These are phyloP conservation scores for Tenthredo mesomela DNA, from an alignment of 2,888 invertebrate genomes.

Conservation along the genomic window DNA sequence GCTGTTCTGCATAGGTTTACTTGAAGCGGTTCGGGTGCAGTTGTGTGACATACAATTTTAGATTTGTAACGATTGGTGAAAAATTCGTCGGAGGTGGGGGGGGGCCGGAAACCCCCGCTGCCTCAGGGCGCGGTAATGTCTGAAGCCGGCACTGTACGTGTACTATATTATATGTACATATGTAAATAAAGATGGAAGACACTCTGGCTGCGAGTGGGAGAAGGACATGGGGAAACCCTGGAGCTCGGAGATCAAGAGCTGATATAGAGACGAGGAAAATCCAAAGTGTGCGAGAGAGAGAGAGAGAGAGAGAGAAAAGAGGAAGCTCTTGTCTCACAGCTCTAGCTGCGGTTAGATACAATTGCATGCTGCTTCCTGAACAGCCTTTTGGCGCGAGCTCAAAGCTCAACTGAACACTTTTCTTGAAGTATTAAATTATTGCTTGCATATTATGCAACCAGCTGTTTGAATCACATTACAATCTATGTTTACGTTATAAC, in stretches of 20 bases:
- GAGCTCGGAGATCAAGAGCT: slow-evolving; percentile 10
- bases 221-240: slow-evolving; percentile 7
- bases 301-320: neutral
- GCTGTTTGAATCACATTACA: neutral
- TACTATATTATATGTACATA: neutral
- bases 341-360: neutral
- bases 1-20: too few relatives aligned
- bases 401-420: neutral
- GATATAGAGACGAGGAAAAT: neutral
- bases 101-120: too few relatives aligned
- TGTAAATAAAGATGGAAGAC: neutral
- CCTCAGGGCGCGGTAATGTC: too few relatives aligned
- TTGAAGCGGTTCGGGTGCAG: too few relatives aligned
- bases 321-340: neutral
- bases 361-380: neutral
- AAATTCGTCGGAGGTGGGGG: too few relatives aligned
- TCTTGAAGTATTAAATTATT: neutral
- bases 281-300: neutral
- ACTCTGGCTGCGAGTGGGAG: neutral
- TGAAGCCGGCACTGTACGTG: too few relatives aligned
- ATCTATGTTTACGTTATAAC: neutral
- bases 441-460: neutral
- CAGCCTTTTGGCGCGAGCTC: neutral
- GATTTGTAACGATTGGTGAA: too few relatives aligned
- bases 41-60: too few relatives aligned